phyloP scores from a whole-genome alignment of 2,113 vertebrate genomes.

The Corvus moneduloides region DNA sequence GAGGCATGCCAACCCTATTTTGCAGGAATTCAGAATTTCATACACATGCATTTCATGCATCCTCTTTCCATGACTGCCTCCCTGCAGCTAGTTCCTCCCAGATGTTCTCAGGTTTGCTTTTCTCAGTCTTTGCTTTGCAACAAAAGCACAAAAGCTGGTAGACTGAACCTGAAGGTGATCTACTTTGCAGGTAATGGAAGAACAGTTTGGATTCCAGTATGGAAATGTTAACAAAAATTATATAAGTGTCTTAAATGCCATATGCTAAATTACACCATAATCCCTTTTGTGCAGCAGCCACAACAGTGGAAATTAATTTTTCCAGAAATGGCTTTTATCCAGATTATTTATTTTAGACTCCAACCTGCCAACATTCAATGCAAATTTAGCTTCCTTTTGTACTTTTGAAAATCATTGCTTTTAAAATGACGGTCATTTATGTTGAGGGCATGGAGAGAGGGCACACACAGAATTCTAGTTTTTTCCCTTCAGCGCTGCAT shows the following conservation, averaged over 20 bases:
- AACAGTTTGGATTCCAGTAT: background rate
- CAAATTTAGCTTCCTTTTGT: background rate
- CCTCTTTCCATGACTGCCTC: background rate
- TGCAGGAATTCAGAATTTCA: background rate
- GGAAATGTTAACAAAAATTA: background rate
- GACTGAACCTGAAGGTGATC: background rate
- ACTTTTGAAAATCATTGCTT: background rate
- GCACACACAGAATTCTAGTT: fast-evolving
- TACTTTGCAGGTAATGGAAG: background rate
- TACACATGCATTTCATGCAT: background rate
- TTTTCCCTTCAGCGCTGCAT: background rate
- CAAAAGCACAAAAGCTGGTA: background rate
- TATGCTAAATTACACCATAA: background rate
- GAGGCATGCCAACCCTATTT: background rate
- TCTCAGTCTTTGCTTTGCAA: background rate
- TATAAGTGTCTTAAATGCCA: background rate
- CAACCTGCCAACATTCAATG: background rate
- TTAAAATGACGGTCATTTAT: background rate
- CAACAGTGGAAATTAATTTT: background rate
- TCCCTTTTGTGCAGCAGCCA: background rate
- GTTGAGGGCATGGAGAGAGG: background rate
- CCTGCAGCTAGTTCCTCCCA: background rate
- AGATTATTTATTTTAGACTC: background rate
- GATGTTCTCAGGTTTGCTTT: background rate
- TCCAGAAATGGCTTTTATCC: background rate